Percentiles rank a stretch among this genome's conserved stretches.
Conservation (phyloP, 2,888 invertebrate species). For the Leucoptera coffeella region DNA sequence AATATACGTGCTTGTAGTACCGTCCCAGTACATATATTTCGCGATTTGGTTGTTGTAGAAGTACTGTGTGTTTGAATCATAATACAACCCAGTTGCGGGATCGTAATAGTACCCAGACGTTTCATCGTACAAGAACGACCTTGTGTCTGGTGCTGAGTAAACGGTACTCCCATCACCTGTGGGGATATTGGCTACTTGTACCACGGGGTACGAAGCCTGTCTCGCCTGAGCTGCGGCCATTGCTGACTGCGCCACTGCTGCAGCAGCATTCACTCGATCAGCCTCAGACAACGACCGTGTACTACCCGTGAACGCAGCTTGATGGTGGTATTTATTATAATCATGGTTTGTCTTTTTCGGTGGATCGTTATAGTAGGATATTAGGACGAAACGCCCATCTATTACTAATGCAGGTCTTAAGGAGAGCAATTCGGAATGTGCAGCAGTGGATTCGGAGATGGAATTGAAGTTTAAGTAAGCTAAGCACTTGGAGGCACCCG, state of each 20-base stretch:
- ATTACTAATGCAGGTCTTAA: conserved; percentile 26
- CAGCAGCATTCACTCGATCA: conserved; percentile 75
- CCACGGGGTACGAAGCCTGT: conserved; percentile 26
- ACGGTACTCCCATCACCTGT: conserved; percentile 61
- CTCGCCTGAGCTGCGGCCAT: conserved; percentile 55
- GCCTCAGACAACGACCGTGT: conserved; percentile 64
- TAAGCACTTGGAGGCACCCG: conserved; percentile 68
- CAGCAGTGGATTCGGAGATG: conserved; percentile 33
- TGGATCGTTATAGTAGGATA: conserved; percentile 36
- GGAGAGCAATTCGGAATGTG: conserved; percentile 24
- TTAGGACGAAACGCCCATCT: conserved; percentile 59
- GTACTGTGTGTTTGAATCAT: conserved; percentile 92
- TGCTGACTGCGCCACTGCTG: conserved; percentile 85
- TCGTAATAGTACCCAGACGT: conserved; percentile 96
- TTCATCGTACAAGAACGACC: conserved; percentile 90
- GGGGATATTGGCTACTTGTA: conserved; percentile 33
- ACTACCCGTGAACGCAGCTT: conserved; percentile 53
- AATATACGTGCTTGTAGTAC: conserved; percentile 58
- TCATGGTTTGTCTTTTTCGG: conserved; percentile 32
- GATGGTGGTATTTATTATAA: conserved; percentile 28
- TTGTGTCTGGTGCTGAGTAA: conserved; percentile 80
- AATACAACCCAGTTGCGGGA: conserved; percentile 86
- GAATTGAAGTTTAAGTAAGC: conserved; percentile 44
- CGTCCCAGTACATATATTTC: conserved; percentile 95
- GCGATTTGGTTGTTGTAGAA: conserved; percentile 90